Percentiles rank a stretch among this genome's conserved stretches.
These are phyloP conservation scores for Lutjanus campechanus DNA, from an alignment of 2,797 vertebrate genomes.

Conservation along the genomic window DNA sequence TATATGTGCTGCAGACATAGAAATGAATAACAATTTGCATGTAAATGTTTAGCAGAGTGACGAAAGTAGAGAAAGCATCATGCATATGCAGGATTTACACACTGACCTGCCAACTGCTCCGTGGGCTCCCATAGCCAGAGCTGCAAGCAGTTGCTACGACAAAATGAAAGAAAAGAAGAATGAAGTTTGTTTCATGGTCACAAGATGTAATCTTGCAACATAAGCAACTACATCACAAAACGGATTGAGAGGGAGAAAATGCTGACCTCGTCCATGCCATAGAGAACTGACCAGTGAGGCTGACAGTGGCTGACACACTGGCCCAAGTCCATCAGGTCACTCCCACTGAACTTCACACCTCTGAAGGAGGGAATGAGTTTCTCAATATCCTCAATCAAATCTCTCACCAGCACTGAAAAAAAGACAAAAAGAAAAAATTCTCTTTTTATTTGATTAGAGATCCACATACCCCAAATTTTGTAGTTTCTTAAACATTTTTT, in stretches of 20 bases:
- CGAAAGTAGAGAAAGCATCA: not conserved
- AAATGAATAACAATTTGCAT: not conserved
- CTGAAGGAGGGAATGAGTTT: constrained; percentile 91
- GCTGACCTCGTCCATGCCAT: constrained; percentile 94
- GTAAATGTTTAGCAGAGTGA: not conserved
- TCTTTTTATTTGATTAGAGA: too few relatives aligned
- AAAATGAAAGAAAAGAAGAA: constrained; percentile 17
- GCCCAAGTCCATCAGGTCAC: constrained; percentile 93
- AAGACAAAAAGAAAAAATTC: not conserved
- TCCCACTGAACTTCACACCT: constrained; percentile 92
- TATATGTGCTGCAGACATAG: constrained; percentile 90
- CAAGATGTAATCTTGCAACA: not conserved
- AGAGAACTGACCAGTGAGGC: constrained; percentile 86
- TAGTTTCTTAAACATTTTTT: too few relatives aligned
- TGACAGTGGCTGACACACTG: constrained; percentile 86
- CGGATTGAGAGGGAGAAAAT: not conserved
- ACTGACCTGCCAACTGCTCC: constrained; percentile 87
- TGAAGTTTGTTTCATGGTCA: constrained; percentile 2
- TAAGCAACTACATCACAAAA: not conserved
- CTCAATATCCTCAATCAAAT: constrained; percentile 90
- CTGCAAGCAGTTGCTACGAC: constrained; percentile 83
- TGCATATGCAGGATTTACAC: constrained; percentile 8
- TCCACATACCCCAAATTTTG: too few relatives aligned
- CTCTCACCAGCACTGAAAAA: constrained; percentile 87
- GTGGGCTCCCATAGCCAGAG: constrained; percentile 78